Conservation (phyloP, 1,140 invertebrate genomes). For the Cardiocondyla obscurior region DNA sequence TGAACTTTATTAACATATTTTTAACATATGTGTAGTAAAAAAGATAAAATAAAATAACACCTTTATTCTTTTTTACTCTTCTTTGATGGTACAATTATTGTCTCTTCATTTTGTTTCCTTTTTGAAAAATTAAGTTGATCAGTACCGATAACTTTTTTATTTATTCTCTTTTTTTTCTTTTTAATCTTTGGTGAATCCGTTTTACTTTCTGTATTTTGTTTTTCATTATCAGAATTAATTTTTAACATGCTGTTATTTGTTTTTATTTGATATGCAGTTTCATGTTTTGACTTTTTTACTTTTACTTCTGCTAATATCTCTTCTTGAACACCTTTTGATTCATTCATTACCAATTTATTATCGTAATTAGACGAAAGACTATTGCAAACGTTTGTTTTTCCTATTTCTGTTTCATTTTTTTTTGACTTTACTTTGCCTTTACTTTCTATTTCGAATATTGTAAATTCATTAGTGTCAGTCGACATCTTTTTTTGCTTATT, state of each 20-base stretch:
- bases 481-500: background rate
- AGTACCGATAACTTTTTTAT: background rate
- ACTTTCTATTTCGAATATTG: background rate
- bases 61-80: background rate
- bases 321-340: background rate
- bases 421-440: background rate
- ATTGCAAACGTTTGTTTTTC: background rate
- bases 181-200: background rate
- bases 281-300: background rate
- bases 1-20: too few species aligned
- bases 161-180: constrained; percentile 17
- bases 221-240: background rate
- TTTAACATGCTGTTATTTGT: background rate
- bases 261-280: background rate
- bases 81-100: background rate
- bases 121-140: background rate
- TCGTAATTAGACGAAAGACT: background rate
- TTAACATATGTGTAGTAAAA: too few species aligned
- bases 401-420: background rate
- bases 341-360: background rate
- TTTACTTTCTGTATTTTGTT: constrained; percentile 16
- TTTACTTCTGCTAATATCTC: background rate
- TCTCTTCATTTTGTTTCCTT: background rate
- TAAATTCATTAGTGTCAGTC: background rate
- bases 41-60: background rate